Evolutionary conservation across 2,888 invertebrate species (phyloP).

Genomic region (Dasysyrphus albostriatus): DNA sequence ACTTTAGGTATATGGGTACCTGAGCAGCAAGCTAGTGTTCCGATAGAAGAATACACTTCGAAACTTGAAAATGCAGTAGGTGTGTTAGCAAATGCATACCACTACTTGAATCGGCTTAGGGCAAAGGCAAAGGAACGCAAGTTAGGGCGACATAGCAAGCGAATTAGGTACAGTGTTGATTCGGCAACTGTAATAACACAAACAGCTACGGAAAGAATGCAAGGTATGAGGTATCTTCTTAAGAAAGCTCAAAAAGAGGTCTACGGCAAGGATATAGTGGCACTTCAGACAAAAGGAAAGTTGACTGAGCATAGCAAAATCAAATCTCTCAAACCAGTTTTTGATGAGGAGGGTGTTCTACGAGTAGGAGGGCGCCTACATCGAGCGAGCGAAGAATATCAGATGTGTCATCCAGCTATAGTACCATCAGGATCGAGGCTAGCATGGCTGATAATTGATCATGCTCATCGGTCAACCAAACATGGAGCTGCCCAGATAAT

Average conservation of each 20-base stretch:
- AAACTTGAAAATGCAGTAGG: neutral
- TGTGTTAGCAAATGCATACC: slow-evolving; percentile 4
- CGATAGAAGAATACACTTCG: neutral
- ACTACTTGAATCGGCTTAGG: neutral
- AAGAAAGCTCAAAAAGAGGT: too few species aligned
- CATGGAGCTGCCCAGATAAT: slow-evolving; percentile 33
- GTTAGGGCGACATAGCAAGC: neutral
- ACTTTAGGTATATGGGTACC: neutral
- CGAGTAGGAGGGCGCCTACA: neutral
- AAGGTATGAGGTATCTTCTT: too few species aligned
- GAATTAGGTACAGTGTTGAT: neutral
- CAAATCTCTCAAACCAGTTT: slow-evolving; percentile 8
- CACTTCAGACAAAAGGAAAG: neutral
- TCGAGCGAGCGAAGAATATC: neutral
- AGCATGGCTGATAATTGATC: slow-evolving; percentile 38
- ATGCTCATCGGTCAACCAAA: slow-evolving; percentile 39
- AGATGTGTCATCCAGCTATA: slow-evolving; percentile 34
- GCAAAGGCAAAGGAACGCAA: neutral
- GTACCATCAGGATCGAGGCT: slow-evolving; percentile 67
- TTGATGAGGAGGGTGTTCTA: neutral
- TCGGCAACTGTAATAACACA: neutral
- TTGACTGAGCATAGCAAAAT: slow-evolving; percentile 17
- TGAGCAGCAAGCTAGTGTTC: neutral
- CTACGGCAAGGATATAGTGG: neutral
- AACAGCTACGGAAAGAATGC: neutral